Conservation (phyloP, 2,888 invertebrate genomes). For the Bruchidius siliquastri region DNA sequence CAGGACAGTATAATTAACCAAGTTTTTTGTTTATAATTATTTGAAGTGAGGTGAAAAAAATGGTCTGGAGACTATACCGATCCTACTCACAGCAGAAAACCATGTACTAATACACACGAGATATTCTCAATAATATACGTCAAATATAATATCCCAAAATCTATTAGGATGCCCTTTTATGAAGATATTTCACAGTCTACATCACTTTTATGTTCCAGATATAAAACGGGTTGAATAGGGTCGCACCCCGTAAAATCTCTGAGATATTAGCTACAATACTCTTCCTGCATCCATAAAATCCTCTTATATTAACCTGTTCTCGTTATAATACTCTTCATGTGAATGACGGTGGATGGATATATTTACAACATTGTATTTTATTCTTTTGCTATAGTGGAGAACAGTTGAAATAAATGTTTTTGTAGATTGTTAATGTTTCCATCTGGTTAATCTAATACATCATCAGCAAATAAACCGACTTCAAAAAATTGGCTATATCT, state of each 20-base stretch:
- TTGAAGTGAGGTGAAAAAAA: too few relatives aligned
- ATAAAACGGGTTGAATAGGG: neutral
- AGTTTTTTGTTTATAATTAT: too few relatives aligned
- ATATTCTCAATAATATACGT: neutral
- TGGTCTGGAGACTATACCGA: too few relatives aligned
- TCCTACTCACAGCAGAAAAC: neutral
- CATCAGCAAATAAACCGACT: too few relatives aligned
- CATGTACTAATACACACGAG: neutral
- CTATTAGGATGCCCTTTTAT: neutral
- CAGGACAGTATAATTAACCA: too few relatives aligned
- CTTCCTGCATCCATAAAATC: neutral
- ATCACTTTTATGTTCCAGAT: neutral
- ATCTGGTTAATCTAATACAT: too few relatives aligned
- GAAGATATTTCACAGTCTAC: neutral
- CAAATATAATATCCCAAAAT: neutral
- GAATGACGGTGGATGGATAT: neutral
- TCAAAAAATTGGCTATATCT: too few relatives aligned
- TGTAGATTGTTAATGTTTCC: too few relatives aligned
- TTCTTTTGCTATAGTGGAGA: neutral
- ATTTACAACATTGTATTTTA: neutral
- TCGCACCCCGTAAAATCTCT: neutral
- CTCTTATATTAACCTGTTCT: neutral
- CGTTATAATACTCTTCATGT: neutral
- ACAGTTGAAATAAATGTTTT: too few relatives aligned
- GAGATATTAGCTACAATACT: neutral